Base-by-base conservation (phyloP, 2,797 vertebrate genomes). In the Acrossocheilus wenchowensis region DNA sequence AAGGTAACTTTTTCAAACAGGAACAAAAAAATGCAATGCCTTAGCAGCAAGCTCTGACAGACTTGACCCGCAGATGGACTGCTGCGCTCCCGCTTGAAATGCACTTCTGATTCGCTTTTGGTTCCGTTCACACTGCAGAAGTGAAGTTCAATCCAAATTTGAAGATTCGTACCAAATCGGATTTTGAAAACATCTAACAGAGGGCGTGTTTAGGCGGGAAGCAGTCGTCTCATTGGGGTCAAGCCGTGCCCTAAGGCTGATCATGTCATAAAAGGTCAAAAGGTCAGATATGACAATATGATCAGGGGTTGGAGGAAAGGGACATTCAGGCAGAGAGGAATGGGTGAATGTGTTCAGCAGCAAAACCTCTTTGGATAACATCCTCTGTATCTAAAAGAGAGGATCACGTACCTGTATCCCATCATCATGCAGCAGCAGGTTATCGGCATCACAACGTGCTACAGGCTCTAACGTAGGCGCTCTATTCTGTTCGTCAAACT, bases 321-420 rank as follows among this genome's bases (percentile, higher is more conserved):
- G 90, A 90, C 88, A 91, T 89, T 89, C 91, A 92, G 89, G 93
- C 94, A 95, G 92, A 95, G 93, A 71, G 48, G 90, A 93, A 88
- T 89, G 90, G 91, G 89, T 94, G 88, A 95, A 95, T 94, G 94
- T 94, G 83, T 92, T 94, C 90, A 94, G 94, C 92, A 94, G 95
- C 93, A 94, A 94, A 95, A 92, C 89, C 94, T 91, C 90, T 92
- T 93, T 92, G 93, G 91, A 94, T 90, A 91, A 94, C 92, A 94
- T 94, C 92, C 93, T 94, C 93, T 92, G 92, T 77, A 89, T 92
- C 90, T 93, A 90, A 93, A 94, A 90, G 94, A 90, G 93, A 93
- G 94, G 93, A 95, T 95, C 94, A 96, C 95, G 93, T 95, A 96
- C 95, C 95, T 96, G 95, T 94, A 94, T 95, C 94, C 94, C 94